phyloP scores from a whole-genome alignment of 1,140 invertebrate species.

The Portunus trituberculatus region DNA sequence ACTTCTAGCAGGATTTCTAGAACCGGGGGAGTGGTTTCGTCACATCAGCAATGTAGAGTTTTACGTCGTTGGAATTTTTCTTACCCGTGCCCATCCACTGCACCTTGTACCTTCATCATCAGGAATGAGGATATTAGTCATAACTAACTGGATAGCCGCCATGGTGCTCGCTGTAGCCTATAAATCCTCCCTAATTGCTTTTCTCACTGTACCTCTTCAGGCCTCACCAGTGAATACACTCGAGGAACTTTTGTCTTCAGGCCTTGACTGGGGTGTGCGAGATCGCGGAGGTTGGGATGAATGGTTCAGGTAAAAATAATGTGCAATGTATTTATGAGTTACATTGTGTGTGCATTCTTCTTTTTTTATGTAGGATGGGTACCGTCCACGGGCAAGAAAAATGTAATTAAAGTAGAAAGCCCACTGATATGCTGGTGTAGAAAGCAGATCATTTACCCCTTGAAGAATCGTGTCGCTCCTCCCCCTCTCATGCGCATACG shows the following conservation, averaged over 20 bases:
- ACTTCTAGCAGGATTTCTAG: neutral
- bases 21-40: slow-evolving; percentile 46
- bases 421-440: too few species aligned
- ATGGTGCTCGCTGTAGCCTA: slow-evolving; percentile 68
- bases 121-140: slow-evolving; percentile 49
- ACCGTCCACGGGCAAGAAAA: too few species aligned
- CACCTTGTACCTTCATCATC: slow-evolving; percentile 44
- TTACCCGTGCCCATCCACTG: slow-evolving; percentile 50
- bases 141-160: slow-evolving; percentile 41
- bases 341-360: too few species aligned
- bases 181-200: slow-evolving; percentile 67
- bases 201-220: slow-evolving; percentile 66
- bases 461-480: too few species aligned
- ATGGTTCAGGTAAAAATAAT: slow-evolving; percentile 73
- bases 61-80: slow-evolving; percentile 67
- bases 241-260: slow-evolving; percentile 60
- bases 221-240: slow-evolving; percentile 63
- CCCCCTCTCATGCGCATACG: too few species aligned
- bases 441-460: too few species aligned
- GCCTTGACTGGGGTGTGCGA: slow-evolving; percentile 74
- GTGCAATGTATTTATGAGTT: neutral
- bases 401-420: too few species aligned
- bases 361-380: too few species aligned
- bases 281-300: slow-evolving; percentile 68
- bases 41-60: slow-evolving; percentile 37